Conservation (phyloP, 2,888 invertebrate species). For the Caradrina clavipalpis region DNA sequence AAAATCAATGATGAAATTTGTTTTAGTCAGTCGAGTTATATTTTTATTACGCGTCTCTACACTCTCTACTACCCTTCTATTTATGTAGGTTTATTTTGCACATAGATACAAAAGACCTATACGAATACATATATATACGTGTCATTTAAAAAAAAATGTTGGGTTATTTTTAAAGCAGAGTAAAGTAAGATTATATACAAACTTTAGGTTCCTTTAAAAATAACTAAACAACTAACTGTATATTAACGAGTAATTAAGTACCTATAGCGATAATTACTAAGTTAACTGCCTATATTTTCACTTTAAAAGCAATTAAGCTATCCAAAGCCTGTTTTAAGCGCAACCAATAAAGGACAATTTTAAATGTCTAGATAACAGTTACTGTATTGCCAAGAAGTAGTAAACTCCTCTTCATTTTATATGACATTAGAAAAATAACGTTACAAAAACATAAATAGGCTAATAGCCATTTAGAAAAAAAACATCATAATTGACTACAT, state of each 20-base stretch:
- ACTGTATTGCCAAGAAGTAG: constrained; percentile 6
- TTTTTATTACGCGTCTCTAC: background rate
- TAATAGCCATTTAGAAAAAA: too few species aligned
- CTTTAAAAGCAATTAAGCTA: constrained; percentile 30
- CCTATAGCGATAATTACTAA: background rate
- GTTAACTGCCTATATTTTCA: background rate
- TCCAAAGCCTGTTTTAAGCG: background rate
- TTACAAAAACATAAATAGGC: too few species aligned
- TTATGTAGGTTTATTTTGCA: too few species aligned
- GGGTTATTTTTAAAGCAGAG: background rate
- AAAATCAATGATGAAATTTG: constrained; percentile 19
- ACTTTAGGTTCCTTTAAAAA: background rate
- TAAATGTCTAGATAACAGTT: constrained; percentile 7
- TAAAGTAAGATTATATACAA: background rate
- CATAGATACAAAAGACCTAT: background rate
- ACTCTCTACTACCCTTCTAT: too few species aligned
- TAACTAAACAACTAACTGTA: background rate
- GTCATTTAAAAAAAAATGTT: too few species aligned
- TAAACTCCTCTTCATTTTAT: background rate
- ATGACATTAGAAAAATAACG: too few species aligned
- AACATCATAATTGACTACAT: too few species aligned
- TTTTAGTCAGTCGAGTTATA: background rate
- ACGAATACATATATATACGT: background rate
- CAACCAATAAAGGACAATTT: background rate
- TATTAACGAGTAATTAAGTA: background rate